phyloP scores from a whole-genome alignment of 2,888 invertebrate species.

The Nemurella pictetii region DNA sequence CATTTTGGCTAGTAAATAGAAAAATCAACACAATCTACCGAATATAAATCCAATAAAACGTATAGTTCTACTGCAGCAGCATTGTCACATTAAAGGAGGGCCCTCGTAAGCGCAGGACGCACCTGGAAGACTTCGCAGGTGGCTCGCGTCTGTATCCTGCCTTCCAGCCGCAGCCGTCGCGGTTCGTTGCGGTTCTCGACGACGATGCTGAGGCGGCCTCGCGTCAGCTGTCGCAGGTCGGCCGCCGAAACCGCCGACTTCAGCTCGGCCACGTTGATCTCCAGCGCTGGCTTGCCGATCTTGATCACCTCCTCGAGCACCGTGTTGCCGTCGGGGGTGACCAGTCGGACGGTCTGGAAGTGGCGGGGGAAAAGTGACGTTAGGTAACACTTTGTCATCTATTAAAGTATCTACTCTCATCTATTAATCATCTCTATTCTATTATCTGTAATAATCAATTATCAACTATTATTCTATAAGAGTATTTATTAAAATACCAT shows the following conservation, averaged over 20 bases:
- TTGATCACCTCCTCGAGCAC: constrained; percentile 72
- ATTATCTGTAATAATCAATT: no score
- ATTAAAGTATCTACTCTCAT: no score
- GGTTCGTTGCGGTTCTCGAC: constrained; percentile 71
- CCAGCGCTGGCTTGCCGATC: constrained; percentile 73
- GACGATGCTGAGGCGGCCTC: constrained; percentile 71
- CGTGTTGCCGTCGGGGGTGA: constrained; percentile 68
- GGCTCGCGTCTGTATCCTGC: constrained; percentile 71
- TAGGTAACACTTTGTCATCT: no score
- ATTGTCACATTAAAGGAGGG: no score
- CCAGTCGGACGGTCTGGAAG: constrained; percentile 62
- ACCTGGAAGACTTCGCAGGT: constrained; percentile 82
- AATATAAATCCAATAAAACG: no score
- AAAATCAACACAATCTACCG: no score
- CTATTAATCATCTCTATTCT: no score
- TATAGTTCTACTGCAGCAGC: no score
- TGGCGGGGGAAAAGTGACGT: not conserved
- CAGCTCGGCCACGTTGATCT: constrained; percentile 76
- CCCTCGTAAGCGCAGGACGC: no score
- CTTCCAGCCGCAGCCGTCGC: constrained; percentile 63
- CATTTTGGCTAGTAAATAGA: no score
- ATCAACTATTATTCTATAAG: no score
- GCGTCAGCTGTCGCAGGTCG: constrained; percentile 73
- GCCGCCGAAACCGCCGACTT: constrained; percentile 76
- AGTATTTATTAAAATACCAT: no score